Evolutionary conservation across 2,797 vertebrate species (phyloP).

Genomic region (Garrulus glandarius): DNA sequence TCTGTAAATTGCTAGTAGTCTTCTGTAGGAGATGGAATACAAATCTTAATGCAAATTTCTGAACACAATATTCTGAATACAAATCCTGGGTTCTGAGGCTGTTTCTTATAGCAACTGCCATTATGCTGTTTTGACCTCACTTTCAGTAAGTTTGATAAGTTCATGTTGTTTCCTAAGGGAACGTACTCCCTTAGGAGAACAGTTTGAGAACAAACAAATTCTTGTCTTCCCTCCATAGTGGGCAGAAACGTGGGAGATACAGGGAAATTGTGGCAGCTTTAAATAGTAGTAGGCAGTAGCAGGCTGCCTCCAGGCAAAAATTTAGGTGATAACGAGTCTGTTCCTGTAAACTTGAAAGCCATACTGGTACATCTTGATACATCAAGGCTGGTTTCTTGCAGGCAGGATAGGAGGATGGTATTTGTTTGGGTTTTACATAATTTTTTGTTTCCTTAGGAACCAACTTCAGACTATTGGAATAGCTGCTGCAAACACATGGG

Average conservation of each 20-base stretch:
- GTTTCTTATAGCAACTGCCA: not conserved
- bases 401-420: not conserved
- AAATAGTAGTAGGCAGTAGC: no score
- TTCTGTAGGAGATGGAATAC: not conserved
- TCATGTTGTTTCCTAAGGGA: not conserved
- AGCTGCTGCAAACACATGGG: constrained; percentile 97
- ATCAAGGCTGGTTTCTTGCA: not conserved
- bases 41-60: not conserved
- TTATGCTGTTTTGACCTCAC: not conserved
- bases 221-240: not conserved
- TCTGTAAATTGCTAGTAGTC: not conserved
- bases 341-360: not conserved
- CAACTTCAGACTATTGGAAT: constrained; percentile 96
- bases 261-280: not conserved
- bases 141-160: not conserved
- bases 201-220: not conserved
- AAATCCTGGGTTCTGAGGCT: not conserved
- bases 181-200: not conserved
- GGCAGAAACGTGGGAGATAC: not conserved
- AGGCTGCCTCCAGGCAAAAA: not conserved
- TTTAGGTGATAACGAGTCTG: not conserved
- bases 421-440: not conserved
- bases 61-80: not conserved
- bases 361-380: not conserved
- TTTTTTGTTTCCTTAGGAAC: constrained; percentile 76